Base-by-base conservation (phyloP, 2,113 vertebrate genomes). In the Mellivora capensis region DNA sequence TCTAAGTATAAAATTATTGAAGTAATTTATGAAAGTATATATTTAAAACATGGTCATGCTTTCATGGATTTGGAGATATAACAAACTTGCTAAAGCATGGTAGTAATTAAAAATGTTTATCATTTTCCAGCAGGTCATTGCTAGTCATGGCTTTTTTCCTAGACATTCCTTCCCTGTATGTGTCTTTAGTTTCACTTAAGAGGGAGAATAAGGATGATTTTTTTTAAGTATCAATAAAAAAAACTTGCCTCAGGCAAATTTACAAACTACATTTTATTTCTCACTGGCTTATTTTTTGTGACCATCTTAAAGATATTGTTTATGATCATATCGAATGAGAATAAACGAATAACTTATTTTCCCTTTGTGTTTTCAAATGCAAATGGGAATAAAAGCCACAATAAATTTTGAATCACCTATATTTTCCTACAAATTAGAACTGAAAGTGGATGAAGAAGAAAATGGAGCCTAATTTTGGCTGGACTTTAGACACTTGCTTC, bases 61-160 rank as follows among this genome's bases (percentile, higher is more conserved):
- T 2, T 15, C 13, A 61, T 94, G 57, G 54, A 44, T 52, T 87
- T 80, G 34, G 52, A 87, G 13, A 87, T 61, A 31, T 1, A 74
- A 62, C 79, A 87, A 67, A 77, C 72, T 88, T 90, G 31, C 54
- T 94, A 85, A 96, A 93, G 74, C 3, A 61, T 69, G 31, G 9
- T 87, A 61, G 20, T 67, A 71, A 96, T 84, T 91, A 42, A 94
- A 94, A 93, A 64, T 86, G 31, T 76, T 88, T 61, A 31, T 74
- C 62, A 94, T 90, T 95, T 97, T 91, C 7, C n/a, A 93, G 37
- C 10, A 93, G 29, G 23, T 44, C 62, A 85, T 86, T 96, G 8
- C 1, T 44, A 86, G 80, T 77, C 25, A 81, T 89, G 37, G 8
- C 18, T 52, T 95, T 96, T 83, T 20, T 29, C 83, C 82, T 69